phyloP scores from a whole-genome alignment of 64 coral and sea anemone genomes.

The Stichodactyla mertensii region DNA sequence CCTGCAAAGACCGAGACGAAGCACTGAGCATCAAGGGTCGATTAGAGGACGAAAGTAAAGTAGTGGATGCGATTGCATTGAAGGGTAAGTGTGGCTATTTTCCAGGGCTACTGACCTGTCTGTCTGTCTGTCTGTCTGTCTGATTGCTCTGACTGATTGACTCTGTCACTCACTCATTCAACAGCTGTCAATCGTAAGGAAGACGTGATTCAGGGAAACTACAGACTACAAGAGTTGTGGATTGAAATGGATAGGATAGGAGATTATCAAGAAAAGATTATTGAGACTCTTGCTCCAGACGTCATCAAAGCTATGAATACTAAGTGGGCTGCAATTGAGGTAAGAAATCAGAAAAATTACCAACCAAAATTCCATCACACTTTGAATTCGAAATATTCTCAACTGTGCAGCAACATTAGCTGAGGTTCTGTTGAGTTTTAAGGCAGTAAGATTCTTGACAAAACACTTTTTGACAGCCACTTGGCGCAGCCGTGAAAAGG shows the following conservation, averaged over 20 bases:
- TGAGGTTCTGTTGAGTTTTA: no score
- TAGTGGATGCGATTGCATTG: not conserved
- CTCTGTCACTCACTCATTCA: not conserved
- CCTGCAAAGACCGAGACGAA: not conserved
- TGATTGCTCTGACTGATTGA: no score
- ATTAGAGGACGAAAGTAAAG: not conserved
- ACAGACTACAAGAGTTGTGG: not conserved
- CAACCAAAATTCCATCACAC: no score
- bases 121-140: not conserved
- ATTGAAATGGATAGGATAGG: not conserved
- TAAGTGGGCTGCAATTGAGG: not conserved
- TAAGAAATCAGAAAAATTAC: not conserved
- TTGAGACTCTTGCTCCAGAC: not conserved
- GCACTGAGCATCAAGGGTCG: not conserved
- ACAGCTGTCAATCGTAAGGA: constrained; percentile 9
- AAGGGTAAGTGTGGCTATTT: not conserved
- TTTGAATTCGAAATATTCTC: no score
- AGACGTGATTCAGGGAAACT: not conserved
- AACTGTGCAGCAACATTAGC: no score
- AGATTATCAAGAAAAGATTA: not conserved
- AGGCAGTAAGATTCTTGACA: no score
- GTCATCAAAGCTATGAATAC: not conserved
- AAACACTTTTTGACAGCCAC: no score
- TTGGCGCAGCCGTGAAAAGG: no score
- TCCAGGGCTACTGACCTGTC: not conserved